These are phyloP conservation scores for Tinamus guttatus DNA, from an alignment of 2,113 vertebrate genomes.

Conservation along the genomic window DNA sequence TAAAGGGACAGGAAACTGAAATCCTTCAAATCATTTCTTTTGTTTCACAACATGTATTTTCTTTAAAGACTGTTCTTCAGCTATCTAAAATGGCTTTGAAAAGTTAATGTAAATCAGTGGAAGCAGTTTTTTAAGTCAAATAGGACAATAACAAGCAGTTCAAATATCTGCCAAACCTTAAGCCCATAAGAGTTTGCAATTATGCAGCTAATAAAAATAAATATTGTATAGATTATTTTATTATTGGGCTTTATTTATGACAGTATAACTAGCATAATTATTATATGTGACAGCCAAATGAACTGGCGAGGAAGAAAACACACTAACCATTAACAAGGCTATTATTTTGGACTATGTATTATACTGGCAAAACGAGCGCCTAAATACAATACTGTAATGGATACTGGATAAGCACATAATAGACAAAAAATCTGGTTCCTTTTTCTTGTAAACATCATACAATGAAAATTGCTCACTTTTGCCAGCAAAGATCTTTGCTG, in stretches of 20 bases:
- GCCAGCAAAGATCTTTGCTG: constrained; percentile 29
- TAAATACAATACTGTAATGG: neutral
- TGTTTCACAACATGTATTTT: neutral
- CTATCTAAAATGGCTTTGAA: constrained; percentile 3
- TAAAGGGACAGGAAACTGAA: constrained; percentile 52
- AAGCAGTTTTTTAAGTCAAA: neutral
- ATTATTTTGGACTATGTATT: neutral
- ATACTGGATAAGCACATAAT: neutral
- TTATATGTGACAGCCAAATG: neutral
- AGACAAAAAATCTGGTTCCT: neutral
- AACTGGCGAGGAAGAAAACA: neutral
- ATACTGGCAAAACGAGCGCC: neutral
- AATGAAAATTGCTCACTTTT: neutral
- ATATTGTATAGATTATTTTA: neutral
- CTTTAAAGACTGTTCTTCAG: neutral
- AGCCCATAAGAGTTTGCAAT: neutral
- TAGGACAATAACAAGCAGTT: neutral
- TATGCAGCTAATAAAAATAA: neutral
- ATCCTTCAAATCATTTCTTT: constrained; percentile 37
- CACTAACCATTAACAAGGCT: neutral
- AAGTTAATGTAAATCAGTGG: neutral
- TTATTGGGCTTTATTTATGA: neutral
- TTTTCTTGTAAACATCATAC: neutral
- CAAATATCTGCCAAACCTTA: neutral
- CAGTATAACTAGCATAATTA: neutral